Evolutionary conservation across 2,797 vertebrate genomes (phyloP).

Genomic region (Helarctos malayanus): DNA sequence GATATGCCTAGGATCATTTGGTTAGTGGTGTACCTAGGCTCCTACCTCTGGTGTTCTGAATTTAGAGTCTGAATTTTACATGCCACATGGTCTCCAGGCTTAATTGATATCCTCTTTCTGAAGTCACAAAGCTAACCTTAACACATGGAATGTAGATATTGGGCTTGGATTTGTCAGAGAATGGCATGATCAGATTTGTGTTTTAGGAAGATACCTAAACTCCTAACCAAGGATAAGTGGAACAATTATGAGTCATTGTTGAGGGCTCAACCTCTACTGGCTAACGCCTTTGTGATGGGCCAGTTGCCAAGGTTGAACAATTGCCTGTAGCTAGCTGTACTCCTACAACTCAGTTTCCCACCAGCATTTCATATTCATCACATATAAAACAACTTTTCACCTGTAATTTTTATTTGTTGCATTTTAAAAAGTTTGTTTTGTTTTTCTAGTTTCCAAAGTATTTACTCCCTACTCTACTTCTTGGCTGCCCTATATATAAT

Average conservation of each 20-base stretch:
- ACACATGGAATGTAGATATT: not conserved
- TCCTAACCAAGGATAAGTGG: slow-evolving; percentile 13
- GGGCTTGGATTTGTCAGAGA: not conserved
- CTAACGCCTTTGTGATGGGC: not conserved
- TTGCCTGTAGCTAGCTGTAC: not conserved
- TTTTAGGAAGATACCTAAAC: slow-evolving; percentile 11
- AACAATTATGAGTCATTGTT: not conserved
- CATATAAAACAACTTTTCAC: not conserved
- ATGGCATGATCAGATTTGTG: not conserved
- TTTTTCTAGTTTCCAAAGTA: slow-evolving; percentile 45
- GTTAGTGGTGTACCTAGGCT: not conserved
- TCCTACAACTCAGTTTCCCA: not conserved
- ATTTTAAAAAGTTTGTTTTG: slow-evolving; percentile 32
- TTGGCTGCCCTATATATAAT: not conserved
- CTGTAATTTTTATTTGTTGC: slow-evolving; percentile 40
- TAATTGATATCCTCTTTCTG: slow-evolving; percentile 7
- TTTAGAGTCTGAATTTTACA: slow-evolving; percentile 27
- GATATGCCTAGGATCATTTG: not conserved
- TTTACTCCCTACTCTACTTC: not conserved
- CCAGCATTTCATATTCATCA: not conserved
- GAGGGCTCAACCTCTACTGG: not conserved
- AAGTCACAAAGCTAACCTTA: slow-evolving; percentile 16
- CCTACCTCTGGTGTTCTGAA: slow-evolving; percentile 9
- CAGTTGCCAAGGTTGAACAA: not conserved
- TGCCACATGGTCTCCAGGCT: not conserved